Base-by-base conservation (phyloP, 2,888 invertebrate genomes). In the Ferrisia virgata region DNA sequence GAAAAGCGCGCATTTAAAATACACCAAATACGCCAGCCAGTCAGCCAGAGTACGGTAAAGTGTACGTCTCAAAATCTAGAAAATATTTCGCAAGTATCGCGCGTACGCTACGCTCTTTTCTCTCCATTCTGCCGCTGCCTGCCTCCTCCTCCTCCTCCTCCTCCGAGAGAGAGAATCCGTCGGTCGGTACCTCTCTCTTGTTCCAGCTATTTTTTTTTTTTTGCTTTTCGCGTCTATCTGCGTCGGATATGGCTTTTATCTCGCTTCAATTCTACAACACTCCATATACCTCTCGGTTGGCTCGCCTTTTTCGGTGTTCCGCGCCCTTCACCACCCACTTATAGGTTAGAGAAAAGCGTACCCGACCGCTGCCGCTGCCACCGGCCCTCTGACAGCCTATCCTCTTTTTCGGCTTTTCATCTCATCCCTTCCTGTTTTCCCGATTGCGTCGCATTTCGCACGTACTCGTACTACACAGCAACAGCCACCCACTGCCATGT, bases 351-450 rank as follows among this genome's bases (percentile, higher is more conserved):
- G 40, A 5, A 36, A 36, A 40, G 53, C 53, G 18, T 1, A 4
- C 13, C 28, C 64, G 28, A 5, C 22, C 22, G 36, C 64, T 64
- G n/a, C 64, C 25, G 8, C 31, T n/a, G 53, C 53, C 53, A n/a
- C 15, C 53, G 53, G 6, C 25, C 64, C 18, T 58, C 58, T n/a
- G n/a, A 15, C 64, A 13, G 28, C 64, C 64, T 64, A 40, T 40
- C 40, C 28, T 31, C 64, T 28, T 64, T 64, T 31, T 64, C 64
- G 64, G 64, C 78, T 40, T 39, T 78, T 78, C 78, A 36, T 78
- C 78, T 78, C 78, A 78, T 78, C 78, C 78, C 78, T 78, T 78
- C 78, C 40, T 78, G 39, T 36, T 78, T 78, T 78, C 25, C 78
- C 78, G 40, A 78, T 78, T 39, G 78, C 78, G 78, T 78, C 78